Percentiles rank a stretch among this genome's conserved stretches.
These are phyloP conservation scores for Hydriomena furcata DNA, from an alignment of 2,888 invertebrate genomes.

Conservation along the genomic window DNA sequence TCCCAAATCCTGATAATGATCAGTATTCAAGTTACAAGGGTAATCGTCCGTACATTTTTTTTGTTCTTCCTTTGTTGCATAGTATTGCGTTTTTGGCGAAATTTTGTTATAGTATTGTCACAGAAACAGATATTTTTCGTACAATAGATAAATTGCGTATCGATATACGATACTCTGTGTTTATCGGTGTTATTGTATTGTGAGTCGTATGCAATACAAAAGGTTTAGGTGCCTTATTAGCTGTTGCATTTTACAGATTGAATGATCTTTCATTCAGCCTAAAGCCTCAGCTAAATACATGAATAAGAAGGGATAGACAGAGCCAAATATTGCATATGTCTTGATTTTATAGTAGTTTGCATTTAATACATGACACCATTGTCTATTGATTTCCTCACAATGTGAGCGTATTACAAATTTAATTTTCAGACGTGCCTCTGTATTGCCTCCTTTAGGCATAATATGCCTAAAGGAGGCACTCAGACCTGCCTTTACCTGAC, in stretches of 20 bases:
- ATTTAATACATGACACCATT: too few relatives aligned
- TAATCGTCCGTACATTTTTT: conserved; percentile 69
- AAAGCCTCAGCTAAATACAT: too few relatives aligned
- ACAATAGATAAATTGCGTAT: conserved; percentile 77
- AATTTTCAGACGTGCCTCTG: too few relatives aligned
- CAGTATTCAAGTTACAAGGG: conserved; percentile 74
- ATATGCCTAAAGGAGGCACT: too few relatives aligned
- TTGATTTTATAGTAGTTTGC: too few relatives aligned
- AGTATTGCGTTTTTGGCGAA: conserved; percentile 76
- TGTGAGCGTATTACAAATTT: too few relatives aligned
- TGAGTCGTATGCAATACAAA: conserved; percentile 50
- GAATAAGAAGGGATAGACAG: too few relatives aligned
- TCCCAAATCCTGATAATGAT: conserved; percentile 73
- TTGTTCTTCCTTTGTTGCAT: conserved; percentile 65
- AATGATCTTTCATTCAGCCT: too few relatives aligned
- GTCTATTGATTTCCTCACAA: too few relatives aligned
- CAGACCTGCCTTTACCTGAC: too few relatives aligned
- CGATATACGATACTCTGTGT: conserved; percentile 76
- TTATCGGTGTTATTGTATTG: conserved; percentile 56
- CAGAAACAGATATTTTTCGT: conserved; percentile 67
- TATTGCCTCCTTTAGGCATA: too few relatives aligned
- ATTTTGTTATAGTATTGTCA: conserved; percentile 68
- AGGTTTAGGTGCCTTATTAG: conserved; percentile 60
- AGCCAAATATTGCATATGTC: too few relatives aligned
- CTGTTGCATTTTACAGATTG: conserved; percentile 35